Evolutionary conservation across 2,113 vertebrate genomes (phyloP).

Genomic region (Aphyosemion australe): DNA sequence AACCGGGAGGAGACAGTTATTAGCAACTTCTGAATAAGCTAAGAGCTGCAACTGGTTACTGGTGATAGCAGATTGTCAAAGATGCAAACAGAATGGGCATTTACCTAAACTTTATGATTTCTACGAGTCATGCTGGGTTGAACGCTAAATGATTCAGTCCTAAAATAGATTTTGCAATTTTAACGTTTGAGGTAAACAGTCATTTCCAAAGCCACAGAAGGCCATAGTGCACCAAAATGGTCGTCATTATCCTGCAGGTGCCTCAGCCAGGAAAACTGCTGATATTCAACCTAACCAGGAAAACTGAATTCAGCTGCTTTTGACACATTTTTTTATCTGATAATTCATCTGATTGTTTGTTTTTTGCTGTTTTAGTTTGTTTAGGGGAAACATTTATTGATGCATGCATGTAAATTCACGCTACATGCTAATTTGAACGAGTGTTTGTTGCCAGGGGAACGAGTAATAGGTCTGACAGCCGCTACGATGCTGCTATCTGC

Average conservation of each 20-base stretch:
- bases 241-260: neutral
- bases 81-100: conserved; percentile 6
- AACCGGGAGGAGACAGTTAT: conserved; percentile 14
- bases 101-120: conserved; percentile 4
- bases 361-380: neutral
- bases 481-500: neutral
- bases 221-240: conserved; percentile 4
- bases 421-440: neutral
- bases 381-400: neutral
- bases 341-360: neutral
- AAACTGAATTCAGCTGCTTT: neutral
- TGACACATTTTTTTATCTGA: neutral
- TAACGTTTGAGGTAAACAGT: conserved; percentile 12
- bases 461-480: neutral
- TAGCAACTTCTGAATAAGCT: conserved; percentile 3
- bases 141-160: conserved; percentile 6
- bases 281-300: neutral
- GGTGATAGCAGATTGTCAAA: conserved; percentile 23
- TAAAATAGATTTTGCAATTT: neutral
- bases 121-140: conserved; percentile 18
- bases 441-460: neutral
- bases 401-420: neutral
- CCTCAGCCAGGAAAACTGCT: neutral
- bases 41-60: neutral
- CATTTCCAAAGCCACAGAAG: neutral